Percentiles rank a stretch among this genome's conserved stretches.
phyloP scores from a whole-genome alignment of 1,140 invertebrate species.

The Brachionus sp. region DNA sequence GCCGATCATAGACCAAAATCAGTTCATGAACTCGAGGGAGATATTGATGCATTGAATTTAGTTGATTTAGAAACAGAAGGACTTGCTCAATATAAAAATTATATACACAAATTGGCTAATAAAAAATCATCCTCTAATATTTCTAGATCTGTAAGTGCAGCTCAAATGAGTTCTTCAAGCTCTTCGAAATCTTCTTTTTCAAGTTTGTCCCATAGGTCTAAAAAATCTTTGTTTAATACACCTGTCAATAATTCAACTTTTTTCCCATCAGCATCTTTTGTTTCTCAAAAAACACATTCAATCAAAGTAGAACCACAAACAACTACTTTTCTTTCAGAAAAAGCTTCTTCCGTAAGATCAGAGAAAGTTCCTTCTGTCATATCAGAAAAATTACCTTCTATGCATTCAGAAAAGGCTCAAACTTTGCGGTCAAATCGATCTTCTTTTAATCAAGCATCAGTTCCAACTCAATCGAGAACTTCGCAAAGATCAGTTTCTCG shows the following conservation, averaged over 20 bases:
- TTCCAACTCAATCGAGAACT: neutral
- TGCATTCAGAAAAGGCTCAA: neutral
- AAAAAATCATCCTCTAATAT: neutral
- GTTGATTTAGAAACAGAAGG: conserved; percentile 35
- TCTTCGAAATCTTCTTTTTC: neutral
- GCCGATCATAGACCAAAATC: neutral
- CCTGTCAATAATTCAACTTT: neutral
- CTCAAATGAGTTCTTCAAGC: neutral
- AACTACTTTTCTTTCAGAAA: neutral
- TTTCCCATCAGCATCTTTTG: neutral
- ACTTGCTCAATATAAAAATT: conserved; percentile 9
- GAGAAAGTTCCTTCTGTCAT: neutral
- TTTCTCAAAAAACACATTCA: neutral
- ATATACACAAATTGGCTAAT: neutral
- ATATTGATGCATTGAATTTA: conserved; percentile 30
- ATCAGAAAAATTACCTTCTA: neutral
- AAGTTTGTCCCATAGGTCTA: neutral
- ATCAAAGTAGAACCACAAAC: neutral
- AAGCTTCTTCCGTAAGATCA: neutral
- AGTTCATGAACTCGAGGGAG: conserved; percentile 27
- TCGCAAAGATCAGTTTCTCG: neutral
- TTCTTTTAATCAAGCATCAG: neutral
- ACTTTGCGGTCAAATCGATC: neutral
- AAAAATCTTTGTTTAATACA: neutral
- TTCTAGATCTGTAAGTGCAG: neutral